Conservation (phyloP, 1,140 invertebrate species). For the Ladona fulva region DNA sequence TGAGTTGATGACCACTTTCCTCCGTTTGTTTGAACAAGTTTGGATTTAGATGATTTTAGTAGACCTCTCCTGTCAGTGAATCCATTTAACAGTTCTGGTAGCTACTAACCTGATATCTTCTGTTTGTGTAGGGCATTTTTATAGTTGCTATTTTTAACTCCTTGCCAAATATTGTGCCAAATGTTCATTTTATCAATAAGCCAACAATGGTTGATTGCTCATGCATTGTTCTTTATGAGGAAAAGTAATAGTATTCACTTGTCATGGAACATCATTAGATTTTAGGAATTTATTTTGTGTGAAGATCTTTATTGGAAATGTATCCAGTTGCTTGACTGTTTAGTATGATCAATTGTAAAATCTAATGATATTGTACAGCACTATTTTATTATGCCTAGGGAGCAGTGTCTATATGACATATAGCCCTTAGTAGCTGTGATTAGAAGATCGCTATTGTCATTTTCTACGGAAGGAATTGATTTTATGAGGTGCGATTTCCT, state of each 20-base stretch:
- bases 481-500: background rate
- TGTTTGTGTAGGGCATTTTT: background rate
- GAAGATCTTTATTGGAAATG: background rate
- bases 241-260: background rate
- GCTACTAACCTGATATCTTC: background rate
- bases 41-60: too few species aligned
- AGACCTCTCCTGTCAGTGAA: too few species aligned
- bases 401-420: background rate
- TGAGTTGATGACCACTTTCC: too few species aligned
- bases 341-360: background rate
- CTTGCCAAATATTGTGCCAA: conserved; percentile 9
- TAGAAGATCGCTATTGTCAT: conserved; percentile 1
- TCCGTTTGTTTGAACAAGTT: too few species aligned
- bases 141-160: background rate
- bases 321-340: conserved; percentile 2
- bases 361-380: conserved; percentile 3
- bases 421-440: conserved; percentile 4
- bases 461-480: background rate
- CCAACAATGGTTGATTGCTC: background rate
- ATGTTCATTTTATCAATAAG: background rate
- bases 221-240: background rate
- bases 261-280: background rate
- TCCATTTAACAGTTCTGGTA: background rate
- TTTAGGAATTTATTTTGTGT: conserved; percentile 4
- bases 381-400: conserved; percentile 6